Percentiles rank a stretch among this genome's conserved stretches.
Conservation (phyloP, 2,113 vertebrate genomes). For the Chunga burmeisteri region DNA sequence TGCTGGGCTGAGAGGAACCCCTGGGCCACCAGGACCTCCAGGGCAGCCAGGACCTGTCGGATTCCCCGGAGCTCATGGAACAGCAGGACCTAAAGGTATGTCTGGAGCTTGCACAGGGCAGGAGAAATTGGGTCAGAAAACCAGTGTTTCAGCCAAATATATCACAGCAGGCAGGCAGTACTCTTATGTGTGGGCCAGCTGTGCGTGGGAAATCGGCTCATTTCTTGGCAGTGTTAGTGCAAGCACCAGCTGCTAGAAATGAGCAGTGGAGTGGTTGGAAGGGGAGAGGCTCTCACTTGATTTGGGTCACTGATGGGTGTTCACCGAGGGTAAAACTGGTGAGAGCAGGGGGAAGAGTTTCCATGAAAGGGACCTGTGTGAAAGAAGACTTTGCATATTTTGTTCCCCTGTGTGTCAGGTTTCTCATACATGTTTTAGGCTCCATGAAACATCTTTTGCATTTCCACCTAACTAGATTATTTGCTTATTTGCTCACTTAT, state of each 20-base stretch:
- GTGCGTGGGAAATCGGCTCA: background rate
- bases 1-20: conserved; percentile 76
- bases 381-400: background rate
- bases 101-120: background rate
- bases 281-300: background rate
- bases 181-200: background rate
- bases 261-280: background rate
- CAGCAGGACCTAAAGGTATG: conserved; percentile 83
- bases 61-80: conserved; percentile 69
- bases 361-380: background rate
- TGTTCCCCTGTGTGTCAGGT: background rate
- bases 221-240: background rate
- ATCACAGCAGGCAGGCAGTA: background rate
- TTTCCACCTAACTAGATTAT: background rate
- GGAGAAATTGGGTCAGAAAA: background rate
- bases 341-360: background rate
- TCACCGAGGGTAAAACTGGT: background rate
- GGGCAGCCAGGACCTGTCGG: conserved; percentile 81
- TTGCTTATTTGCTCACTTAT: background rate
- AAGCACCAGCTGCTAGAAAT: conserved; percentile 18
- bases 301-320: background rate
- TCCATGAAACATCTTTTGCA: background rate
- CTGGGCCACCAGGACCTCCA: conserved; percentile 78
- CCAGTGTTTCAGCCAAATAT: background rate
- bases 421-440: background rate